These are phyloP conservation scores for Ptychadena robeensis DNA, from an alignment of 2,797 vertebrate species.

Conservation along the genomic window DNA sequence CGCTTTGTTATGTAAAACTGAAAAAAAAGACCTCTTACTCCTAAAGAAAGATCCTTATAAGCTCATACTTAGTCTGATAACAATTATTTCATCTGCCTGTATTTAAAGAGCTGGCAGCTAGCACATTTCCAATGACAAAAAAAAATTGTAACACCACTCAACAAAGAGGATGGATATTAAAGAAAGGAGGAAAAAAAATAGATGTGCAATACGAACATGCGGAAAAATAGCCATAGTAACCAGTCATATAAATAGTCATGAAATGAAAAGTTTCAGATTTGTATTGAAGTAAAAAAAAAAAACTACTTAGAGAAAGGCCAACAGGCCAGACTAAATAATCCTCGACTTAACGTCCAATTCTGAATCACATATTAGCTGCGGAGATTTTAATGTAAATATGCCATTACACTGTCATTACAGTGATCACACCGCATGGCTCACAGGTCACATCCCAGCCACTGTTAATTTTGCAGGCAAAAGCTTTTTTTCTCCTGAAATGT, in stretches of 20 bases:
- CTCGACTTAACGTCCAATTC: slow-evolving; percentile 97
- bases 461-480: slow-evolving; percentile 99
- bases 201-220: slow-evolving; percentile 79
- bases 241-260: slow-evolving; percentile 94
- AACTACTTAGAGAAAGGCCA: slow-evolving; percentile 93
- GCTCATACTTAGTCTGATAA: not conserved
- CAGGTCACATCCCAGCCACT: slow-evolving; percentile 98
- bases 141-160: slow-evolving; percentile 73
- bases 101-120: slow-evolving; percentile 10
- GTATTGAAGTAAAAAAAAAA: slow-evolving; percentile 94
- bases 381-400: slow-evolving; percentile 99
- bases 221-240: slow-evolving; percentile 82
- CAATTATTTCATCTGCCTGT: slow-evolving; percentile 11
- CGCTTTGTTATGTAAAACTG: too few species aligned
- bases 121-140: slow-evolving; percentile 7
- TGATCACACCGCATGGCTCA: slow-evolving; percentile 96
- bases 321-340: slow-evolving; percentile 99
- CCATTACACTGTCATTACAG: slow-evolving; percentile 99
- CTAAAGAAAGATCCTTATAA: not conserved
- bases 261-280: slow-evolving; percentile 98
- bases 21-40: not conserved
- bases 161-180: slow-evolving; percentile 79
- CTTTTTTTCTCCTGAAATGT: slow-evolving; percentile 99
- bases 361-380: slow-evolving; percentile 98
- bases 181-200: slow-evolving; percentile 81